Base-by-base conservation (phyloP, 2,888 invertebrate genomes). In the Philonicus albiceps region DNA sequence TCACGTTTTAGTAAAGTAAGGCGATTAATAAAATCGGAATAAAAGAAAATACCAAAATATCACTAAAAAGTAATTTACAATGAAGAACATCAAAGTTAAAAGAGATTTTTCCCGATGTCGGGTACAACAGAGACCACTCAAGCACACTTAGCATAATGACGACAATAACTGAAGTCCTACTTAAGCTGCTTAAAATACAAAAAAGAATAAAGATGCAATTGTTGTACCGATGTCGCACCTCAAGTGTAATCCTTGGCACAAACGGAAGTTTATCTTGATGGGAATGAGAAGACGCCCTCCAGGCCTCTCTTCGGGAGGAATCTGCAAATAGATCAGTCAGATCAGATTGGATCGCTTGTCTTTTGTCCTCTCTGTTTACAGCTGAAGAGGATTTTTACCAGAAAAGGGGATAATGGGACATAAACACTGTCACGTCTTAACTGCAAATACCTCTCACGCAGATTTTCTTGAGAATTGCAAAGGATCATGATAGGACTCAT, bases 171-270 rank as follows among this genome's bases (percentile, higher is more conserved):
- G 49, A 34, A 75, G 49, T 86, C 81, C 30, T 81, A 34, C 34
- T 76, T 76, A 74, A 37, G 86, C 86, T 86, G 34, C 86, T 86
- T 86, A 86, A 64, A n/a, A n/a, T 5, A 85, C 49, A 55, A 76
- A 75, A 64, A 37, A 30, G 22, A 55, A 76, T 53, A 64, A 37
- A 30, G 22, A 34, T 27, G n/a, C 74, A 86, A 75, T 86, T 76
- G 76, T 86, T 86, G 86, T 43, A 53, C 6, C 64, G 55, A 76
- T 86, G 76, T 86, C 86, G 86, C 86, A 86, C 86, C 86, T 86
- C 55, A 86, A 86, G 86, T 86, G 86, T 76, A 76, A 74, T 75
- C 81, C 81, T 81, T 81, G 64, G 31, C 81, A 81, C 81, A 81
- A 75, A 75, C 55, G 34, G 75, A 86, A 86, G 74, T 76, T 37